phyloP scores from a whole-genome alignment of 2,888 invertebrate genomes.

The Pterostichus madidus region DNA sequence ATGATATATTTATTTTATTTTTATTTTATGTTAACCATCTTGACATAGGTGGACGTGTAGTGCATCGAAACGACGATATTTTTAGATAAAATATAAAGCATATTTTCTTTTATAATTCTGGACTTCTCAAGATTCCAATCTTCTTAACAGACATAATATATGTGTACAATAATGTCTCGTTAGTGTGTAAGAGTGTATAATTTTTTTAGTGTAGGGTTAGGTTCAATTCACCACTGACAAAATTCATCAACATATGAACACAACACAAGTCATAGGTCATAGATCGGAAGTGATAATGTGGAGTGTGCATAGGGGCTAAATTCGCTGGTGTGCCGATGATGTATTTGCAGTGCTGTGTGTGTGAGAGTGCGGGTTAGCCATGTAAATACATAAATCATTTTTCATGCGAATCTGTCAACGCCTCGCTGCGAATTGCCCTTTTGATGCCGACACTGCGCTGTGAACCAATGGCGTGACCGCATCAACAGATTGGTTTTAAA shows the following conservation, averaged over 20 bases:
- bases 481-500: conserved; percentile 34
- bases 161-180: neutral
- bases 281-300: neutral
- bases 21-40: too few species aligned
- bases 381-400: conserved; percentile 66
- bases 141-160: too few species aligned
- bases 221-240: conserved; percentile 5
- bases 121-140: too few species aligned
- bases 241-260: neutral
- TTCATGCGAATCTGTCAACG: conserved; percentile 61
- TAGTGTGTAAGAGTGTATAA: neutral
- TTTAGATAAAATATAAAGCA: too few species aligned
- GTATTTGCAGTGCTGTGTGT: neutral
- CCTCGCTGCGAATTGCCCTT: conserved; percentile 57
- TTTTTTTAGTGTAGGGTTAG: neutral
- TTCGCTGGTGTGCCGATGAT: neutral
- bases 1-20: too few species aligned
- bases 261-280: neutral
- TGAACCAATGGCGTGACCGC: neutral
- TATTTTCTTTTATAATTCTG: too few species aligned
- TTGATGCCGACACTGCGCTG: conserved; percentile 31
- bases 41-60: too few species aligned
- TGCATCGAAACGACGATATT: too few species aligned
- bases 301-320: neutral
- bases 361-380: conserved; percentile 34